These are phyloP conservation scores for Hippopotamus amphibius DNA, from an alignment of 2,113 vertebrate species.

Conservation along the genomic window DNA sequence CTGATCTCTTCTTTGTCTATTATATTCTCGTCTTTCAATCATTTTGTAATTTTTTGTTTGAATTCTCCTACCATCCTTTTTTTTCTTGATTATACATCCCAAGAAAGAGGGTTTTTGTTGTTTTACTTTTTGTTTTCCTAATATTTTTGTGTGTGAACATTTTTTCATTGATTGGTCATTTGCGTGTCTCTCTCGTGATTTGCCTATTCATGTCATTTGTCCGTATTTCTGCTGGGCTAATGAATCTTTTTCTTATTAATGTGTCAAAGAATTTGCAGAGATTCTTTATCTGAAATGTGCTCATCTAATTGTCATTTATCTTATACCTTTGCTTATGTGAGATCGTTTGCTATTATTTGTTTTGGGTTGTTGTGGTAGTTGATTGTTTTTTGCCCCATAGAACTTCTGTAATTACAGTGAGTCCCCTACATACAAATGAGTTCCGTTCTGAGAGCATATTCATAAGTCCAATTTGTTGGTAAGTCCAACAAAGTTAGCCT, in stretches of 20 bases:
- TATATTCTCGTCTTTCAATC: background rate
- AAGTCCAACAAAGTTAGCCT: too few species aligned
- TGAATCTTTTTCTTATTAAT: background rate
- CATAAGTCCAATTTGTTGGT: too few species aligned
- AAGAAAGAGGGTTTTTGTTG: background rate
- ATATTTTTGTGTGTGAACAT: background rate
- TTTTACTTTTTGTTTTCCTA: background rate
- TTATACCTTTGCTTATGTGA: background rate
- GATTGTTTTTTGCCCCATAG: background rate
- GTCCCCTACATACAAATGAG: too few species aligned
- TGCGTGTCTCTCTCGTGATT: background rate
- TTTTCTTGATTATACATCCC: background rate
- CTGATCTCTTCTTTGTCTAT: background rate
- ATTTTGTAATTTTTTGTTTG: slow-evolving; percentile 31
- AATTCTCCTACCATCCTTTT: background rate
- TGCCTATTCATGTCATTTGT: background rate
- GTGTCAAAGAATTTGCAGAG: background rate
- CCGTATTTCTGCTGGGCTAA: background rate
- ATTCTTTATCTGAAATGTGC: background rate
- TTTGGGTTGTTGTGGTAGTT: background rate
- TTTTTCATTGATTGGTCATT: background rate
- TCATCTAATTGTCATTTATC: background rate
- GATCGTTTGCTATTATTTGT: background rate
- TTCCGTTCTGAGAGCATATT: too few species aligned
- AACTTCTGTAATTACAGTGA: background rate